Evolutionary conservation across 2,888 invertebrate species (phyloP).

Genomic region (Falcaria lacertinaria): DNA sequence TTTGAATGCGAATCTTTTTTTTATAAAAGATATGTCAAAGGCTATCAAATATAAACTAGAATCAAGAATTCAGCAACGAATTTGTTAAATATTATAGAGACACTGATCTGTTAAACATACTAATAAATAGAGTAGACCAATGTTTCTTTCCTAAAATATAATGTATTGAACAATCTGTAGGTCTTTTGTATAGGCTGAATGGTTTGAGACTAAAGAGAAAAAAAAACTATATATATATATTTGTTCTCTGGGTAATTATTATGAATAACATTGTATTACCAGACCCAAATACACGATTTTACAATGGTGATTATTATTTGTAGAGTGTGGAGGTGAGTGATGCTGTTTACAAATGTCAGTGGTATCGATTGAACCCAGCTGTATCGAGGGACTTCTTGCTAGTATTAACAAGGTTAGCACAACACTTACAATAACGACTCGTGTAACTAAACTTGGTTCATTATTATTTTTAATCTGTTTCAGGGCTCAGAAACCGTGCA

Average conservation of each 20-base stretch:
- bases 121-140: too few species aligned
- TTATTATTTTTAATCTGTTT: slow-evolving; percentile 1
- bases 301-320: slow-evolving; percentile 15
- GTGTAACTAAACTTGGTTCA: not conserved
- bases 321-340: slow-evolving; percentile 42
- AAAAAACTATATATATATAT: too few species aligned
- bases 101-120: too few species aligned
- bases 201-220: too few species aligned
- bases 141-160: too few species aligned
- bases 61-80: too few species aligned
- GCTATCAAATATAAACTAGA: too few species aligned
- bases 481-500: slow-evolving; percentile 48
- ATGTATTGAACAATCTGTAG: too few species aligned
- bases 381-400: slow-evolving; percentile 42
- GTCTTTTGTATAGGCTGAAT: too few species aligned
- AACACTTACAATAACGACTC: not conserved
- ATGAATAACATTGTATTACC: not conserved
- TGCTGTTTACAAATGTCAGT: slow-evolving; percentile 41
- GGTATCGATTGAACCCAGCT: slow-evolving; percentile 35
- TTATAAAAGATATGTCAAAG: too few species aligned
- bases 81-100: too few species aligned
- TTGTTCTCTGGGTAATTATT: not conserved
- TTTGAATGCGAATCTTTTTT: too few species aligned
- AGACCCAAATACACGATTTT: slow-evolving; percentile 4
- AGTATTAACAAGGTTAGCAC: slow-evolving; percentile 38